Conservation (phyloP, 1,140 invertebrate species). For the Drosophila littoralis region DNA sequence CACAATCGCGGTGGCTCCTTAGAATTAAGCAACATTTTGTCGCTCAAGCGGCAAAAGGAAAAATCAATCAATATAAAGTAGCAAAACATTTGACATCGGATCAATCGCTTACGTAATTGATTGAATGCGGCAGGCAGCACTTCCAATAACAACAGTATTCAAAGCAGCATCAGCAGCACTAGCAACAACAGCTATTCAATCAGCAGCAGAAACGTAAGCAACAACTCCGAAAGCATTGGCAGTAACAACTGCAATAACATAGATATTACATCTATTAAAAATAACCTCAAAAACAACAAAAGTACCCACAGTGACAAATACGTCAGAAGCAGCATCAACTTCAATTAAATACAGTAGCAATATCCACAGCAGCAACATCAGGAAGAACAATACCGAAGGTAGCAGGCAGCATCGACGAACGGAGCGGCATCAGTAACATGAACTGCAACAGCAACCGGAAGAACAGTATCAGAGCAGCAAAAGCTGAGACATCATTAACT, state of each 20-base stretch:
- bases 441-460: neutral
- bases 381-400: neutral
- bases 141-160: slow-evolving; percentile 5
- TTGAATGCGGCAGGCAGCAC: slow-evolving; percentile 46
- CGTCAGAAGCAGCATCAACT: neutral
- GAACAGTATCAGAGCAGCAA: neutral
- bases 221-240: neutral
- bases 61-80: slow-evolving; percentile 72
- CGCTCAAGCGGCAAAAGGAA: slow-evolving; percentile 5
- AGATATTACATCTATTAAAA: too few relatives aligned
- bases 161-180: slow-evolving; percentile 12
- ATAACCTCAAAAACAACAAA: neutral
- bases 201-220: neutral
- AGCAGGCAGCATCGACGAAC: neutral
- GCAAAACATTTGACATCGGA: slow-evolving; percentile 58
- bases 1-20: neutral
- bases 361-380: neutral
- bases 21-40: slow-evolving; percentile 13
- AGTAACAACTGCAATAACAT: too few relatives aligned
- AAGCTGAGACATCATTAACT: neutral
- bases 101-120: slow-evolving; percentile 63
- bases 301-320: neutral
- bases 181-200: neutral
- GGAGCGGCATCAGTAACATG: neutral
- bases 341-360: neutral